Conservation (phyloP, 2,113 vertebrate genomes). For the Anolis carolinensis region DNA sequence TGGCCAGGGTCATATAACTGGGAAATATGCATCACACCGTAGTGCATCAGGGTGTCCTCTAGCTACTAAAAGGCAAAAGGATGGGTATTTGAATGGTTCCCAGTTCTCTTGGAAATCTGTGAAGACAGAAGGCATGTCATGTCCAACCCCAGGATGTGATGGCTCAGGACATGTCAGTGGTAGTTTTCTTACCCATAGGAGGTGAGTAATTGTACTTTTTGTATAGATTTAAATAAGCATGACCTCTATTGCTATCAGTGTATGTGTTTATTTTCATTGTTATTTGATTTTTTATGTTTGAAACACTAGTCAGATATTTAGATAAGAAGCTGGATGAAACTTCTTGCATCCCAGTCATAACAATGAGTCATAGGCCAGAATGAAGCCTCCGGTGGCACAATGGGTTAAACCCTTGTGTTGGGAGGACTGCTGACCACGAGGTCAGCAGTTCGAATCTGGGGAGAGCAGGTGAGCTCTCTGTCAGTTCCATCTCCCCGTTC, state of each 20-base stretch:
- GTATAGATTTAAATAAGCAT: conserved; percentile 1
- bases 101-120: conserved; percentile 99
- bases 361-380: not conserved
- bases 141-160: conserved; percentile 96
- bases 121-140: conserved; percentile 99
- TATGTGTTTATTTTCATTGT: conserved; percentile 6
- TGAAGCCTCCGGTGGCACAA: too few relatives aligned
- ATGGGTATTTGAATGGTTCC: conserved; percentile 95
- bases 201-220: conserved; percentile 76
- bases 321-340: not conserved
- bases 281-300: not conserved
- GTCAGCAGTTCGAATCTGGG: too few relatives aligned
- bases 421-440: too few relatives aligned
- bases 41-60: conserved; percentile 96
- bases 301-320: not conserved
- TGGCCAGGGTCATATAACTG: conserved; percentile 97
- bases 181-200: conserved; percentile 98
- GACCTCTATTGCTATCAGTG: conserved; percentile 3
- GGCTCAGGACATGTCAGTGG: conserved; percentile 98
- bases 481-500: too few relatives aligned
- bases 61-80: conserved; percentile 97
- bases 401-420: too few relatives aligned
- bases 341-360: not conserved
- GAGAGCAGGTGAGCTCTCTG: too few relatives aligned
- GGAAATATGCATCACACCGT: conserved; percentile 97